phyloP scores from a whole-genome alignment of 2,888 invertebrate species.

The Odontocolon sp. region DNA sequence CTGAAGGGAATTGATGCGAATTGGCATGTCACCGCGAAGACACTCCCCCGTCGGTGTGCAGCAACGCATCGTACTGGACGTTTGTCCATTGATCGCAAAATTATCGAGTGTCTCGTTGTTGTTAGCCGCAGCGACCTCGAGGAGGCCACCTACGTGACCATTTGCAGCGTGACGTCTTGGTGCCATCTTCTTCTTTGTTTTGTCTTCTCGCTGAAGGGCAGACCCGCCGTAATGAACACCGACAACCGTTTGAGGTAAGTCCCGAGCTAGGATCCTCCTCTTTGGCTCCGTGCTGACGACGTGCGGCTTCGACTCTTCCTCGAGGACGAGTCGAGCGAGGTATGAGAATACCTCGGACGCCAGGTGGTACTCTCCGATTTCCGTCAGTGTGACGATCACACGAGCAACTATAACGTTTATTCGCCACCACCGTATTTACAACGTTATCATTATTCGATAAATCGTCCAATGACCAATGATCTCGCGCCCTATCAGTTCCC shows the following conservation, averaged over 20 bases:
- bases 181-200: constrained; percentile 69
- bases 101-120: constrained; percentile 71
- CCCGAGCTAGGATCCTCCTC: constrained; percentile 39
- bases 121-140: constrained; percentile 67
- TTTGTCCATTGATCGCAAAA: constrained; percentile 66
- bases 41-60: constrained; percentile 93
- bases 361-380: constrained; percentile 60
- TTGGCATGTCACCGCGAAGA: constrained; percentile 84
- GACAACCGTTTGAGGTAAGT: constrained; percentile 30
- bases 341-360: constrained; percentile 61
- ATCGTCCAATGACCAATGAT: constrained; percentile 9
- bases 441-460: constrained; percentile 27
- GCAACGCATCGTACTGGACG: constrained; percentile 84
- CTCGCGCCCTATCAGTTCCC: constrained; percentile 37
- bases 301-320: constrained; percentile 60
- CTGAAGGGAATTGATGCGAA: constrained; percentile 86
- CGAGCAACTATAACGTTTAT: constrained; percentile 9
- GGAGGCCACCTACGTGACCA: constrained; percentile 71
- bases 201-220: not conserved
- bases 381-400: constrained; percentile 54
- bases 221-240: constrained; percentile 21
- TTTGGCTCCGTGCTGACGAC: constrained; percentile 52
- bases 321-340: constrained; percentile 60
- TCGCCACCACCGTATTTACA: constrained; percentile 6
- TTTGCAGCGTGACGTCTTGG: constrained; percentile 77